Evolutionary conservation across 2,888 invertebrate species (phyloP).

Genomic region (Hemithea aestivaria): DNA sequence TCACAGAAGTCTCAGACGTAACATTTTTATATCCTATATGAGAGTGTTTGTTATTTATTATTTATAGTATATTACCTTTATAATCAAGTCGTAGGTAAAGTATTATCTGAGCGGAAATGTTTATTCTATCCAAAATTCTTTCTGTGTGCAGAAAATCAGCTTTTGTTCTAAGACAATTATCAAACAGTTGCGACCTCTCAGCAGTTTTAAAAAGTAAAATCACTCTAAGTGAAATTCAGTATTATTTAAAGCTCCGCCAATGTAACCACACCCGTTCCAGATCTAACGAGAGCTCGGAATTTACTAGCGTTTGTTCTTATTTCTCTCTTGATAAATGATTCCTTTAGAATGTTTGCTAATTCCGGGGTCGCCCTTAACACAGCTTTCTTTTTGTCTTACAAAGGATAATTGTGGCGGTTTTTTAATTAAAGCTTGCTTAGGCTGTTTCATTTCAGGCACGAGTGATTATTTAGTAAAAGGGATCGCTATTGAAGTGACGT

Average conservation of each 20-base stretch:
- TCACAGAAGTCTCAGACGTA: too few species aligned
- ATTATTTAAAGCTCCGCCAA: conserved; percentile 28
- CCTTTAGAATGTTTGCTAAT: conserved; percentile 58
- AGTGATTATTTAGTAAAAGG: too few species aligned
- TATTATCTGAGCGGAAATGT: not conserved
- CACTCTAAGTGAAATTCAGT: too few species aligned
- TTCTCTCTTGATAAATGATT: conserved; percentile 62
- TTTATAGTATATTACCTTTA: too few species aligned
- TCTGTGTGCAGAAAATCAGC: too few species aligned
- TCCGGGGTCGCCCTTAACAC: conserved; percentile 36
- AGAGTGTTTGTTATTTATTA: too few species aligned
- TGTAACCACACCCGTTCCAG: conserved; percentile 24
- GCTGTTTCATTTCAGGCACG: not conserved
- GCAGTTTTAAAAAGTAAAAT: not conserved
- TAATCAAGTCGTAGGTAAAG: too few species aligned
- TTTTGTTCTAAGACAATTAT: too few species aligned
- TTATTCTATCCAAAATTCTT: too few species aligned
- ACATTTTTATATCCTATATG: too few species aligned
- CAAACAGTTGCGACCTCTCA: too few species aligned
- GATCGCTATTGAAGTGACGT: too few species aligned
- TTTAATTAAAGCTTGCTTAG: conserved; percentile 9
- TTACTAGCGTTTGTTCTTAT: conserved; percentile 55
- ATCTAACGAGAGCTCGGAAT: conserved; percentile 41
- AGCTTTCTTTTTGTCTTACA: conserved; percentile 19
- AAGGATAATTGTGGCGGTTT: conserved; percentile 12